These are phyloP conservation scores for Thaumetopoea pityocampa DNA, from an alignment of 1,140 invertebrate species.

Conservation along the genomic window DNA sequence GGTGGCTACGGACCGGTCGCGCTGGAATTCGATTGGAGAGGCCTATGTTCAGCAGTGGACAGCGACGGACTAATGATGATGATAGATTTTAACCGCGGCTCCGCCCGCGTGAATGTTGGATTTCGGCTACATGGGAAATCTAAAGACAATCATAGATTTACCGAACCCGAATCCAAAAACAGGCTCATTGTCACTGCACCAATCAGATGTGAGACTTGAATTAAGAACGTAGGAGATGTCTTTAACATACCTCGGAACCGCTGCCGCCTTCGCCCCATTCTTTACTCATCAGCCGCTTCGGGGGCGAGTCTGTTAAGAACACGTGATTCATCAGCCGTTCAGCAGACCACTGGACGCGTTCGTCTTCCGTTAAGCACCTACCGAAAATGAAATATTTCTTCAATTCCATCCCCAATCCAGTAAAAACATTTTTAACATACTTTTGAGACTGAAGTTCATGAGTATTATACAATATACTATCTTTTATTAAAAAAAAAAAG, in stretches of 20 bases:
- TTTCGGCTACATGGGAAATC: too few relatives aligned
- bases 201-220: too few relatives aligned
- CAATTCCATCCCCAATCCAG: neutral
- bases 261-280: constrained; percentile 52
- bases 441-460: neutral
- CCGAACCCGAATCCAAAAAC: too few relatives aligned
- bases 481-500: neutral
- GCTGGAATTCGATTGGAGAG: too few relatives aligned
- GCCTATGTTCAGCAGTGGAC: too few relatives aligned
- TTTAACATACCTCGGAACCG: constrained; percentile 49
- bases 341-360: constrained; percentile 78
- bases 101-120: too few relatives aligned
- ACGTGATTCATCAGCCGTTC: constrained; percentile 78
- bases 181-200: too few relatives aligned
- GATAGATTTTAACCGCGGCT: too few relatives aligned
- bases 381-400: constrained; percentile 5
- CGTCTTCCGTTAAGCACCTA: constrained; percentile 61
- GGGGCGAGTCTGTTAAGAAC: constrained; percentile 73
- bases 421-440: neutral
- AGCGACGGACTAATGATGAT: too few relatives aligned
- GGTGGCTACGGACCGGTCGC: too few relatives aligned
- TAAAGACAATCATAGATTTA: too few relatives aligned
- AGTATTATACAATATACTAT: neutral
- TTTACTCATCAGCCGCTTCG: constrained; percentile 39
- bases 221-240: too few relatives aligned